Conservation (phyloP, 2,888 invertebrate genomes). For the Danaus chrysippus region DNA sequence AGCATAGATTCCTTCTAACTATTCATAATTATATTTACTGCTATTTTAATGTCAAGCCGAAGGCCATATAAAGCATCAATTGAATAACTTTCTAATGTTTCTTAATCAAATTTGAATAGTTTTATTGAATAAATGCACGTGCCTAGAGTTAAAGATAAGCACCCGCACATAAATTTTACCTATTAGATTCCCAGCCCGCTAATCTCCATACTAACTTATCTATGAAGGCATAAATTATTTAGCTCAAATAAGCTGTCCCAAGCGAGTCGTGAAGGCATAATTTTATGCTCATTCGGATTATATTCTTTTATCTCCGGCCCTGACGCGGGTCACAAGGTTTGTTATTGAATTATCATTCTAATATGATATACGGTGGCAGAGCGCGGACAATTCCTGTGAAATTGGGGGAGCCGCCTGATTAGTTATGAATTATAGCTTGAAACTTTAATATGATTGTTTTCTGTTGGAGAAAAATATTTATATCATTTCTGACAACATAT, state of each 20-base stretch:
- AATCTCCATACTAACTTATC: slow-evolving; percentile 60
- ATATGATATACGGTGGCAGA: slow-evolving; percentile 70
- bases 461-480: neutral
- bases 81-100: slow-evolving; percentile 47
- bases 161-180: slow-evolving; percentile 60
- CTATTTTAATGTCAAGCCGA: slow-evolving; percentile 23
- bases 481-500: neutral
- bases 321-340: slow-evolving; percentile 62
- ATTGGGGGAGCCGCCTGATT: slow-evolving; percentile 63
- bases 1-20: slow-evolving; percentile 20
- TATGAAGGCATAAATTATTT: slow-evolving; percentile 62
- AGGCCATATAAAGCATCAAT: slow-evolving; percentile 34
- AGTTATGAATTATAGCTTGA: slow-evolving; percentile 56
- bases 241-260: slow-evolving; percentile 57
- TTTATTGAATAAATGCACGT: slow-evolving; percentile 57
- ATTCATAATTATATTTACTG: slow-evolving; percentile 26
- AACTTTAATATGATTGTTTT: slow-evolving; percentile 37
- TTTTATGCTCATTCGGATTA: slow-evolving; percentile 70
- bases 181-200: slow-evolving; percentile 61
- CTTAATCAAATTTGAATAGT: slow-evolving; percentile 58
- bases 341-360: slow-evolving; percentile 77
- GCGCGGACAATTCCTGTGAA: slow-evolving; percentile 62
- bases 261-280: slow-evolving; percentile 55
- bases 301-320: slow-evolving; percentile 60
- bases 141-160: slow-evolving; percentile 61